Evolutionary conservation across 1,140 invertebrate species (phyloP), one percentile per base, ranked within the genome.

Genomic region (Fopius arisanus): DNA sequence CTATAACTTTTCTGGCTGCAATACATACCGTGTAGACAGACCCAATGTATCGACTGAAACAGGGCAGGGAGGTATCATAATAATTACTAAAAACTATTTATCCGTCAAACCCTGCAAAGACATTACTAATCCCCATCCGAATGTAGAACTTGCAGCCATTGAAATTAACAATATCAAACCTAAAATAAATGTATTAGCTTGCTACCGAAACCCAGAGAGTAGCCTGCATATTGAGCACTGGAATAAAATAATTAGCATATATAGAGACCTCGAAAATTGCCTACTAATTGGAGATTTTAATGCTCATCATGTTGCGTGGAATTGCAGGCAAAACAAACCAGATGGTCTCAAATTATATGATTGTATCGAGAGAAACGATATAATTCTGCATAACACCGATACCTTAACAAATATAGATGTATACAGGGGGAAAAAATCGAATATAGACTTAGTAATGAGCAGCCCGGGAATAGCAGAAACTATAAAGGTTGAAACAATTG

Each of bases 391-490:
- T 29, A 72, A 72, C 21, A 14, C 33, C 9, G 28, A 40, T 19
- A 41, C 70, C 12, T 40, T 19, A n/a, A 43, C 62, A 0, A 63
- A 72, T 19, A 3, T 75, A 9, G 65, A 75, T 19, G 48, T n/a
- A 4, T 33, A 41, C 33, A 43, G 29, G 16, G 26, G 31, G 12
- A 40, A 28, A 0, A 67, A 40, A 16, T 75, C 70, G 5, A 75
- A 75, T 21, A 3, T 77, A 19, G 72, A 77, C 33, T 29, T 77
- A 4, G 16, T 69, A 3, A 48, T 77, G 3, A 67, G 72, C n/a
- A 48, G 41, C 0, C 67, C 23, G 12, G 37, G 28, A 9, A 62
- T 77, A 16, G 6, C 72, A n/a, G 51, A 74, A 26, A 63, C 21
- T 28, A 48, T 74, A 12, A 29, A 54, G 0, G 21, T 71, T 12